Conservation (phyloP, 1,140 invertebrate species). For the Cyphomyrmex costatus region DNA sequence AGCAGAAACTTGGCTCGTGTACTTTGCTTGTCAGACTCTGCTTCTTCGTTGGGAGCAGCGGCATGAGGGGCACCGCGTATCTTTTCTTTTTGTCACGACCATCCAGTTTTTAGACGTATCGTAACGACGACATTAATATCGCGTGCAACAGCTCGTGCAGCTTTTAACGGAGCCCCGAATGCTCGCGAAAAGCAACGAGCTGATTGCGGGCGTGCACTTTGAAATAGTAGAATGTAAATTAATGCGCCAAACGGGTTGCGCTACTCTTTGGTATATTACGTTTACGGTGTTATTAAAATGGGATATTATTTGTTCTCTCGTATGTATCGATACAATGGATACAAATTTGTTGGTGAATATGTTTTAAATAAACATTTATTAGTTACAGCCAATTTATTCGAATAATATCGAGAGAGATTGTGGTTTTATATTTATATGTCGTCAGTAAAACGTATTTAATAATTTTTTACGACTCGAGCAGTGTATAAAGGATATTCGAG, state of each 20-base stretch:
- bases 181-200: conserved; percentile 45
- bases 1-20: conserved; percentile 33
- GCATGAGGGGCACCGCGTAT: conserved; percentile 1
- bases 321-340: not conserved
- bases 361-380: conserved; percentile 17
- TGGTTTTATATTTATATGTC: not conserved
- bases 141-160: conserved; percentile 68
- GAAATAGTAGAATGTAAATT: conserved; percentile 44
- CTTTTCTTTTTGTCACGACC: conserved; percentile 32
- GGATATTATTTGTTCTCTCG: not conserved
- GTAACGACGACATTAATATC: conserved; percentile 75
- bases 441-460: not conserved
- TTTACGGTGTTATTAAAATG: conserved; percentile 6
- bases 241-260: conserved; percentile 45
- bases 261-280: conserved; percentile 1
- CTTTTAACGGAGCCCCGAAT: conserved; percentile 31
- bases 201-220: conserved; percentile 45
- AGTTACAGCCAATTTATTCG: not conserved
- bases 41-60: not conserved
- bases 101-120: conserved; percentile 55
- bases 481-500: not conserved
- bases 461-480: not conserved
- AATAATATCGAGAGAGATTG: not conserved
- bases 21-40: conserved; percentile 38
- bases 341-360: not conserved